phyloP scores from a whole-genome alignment of 1,140 invertebrate genomes.

The Akabosia matsudoensis region DNA sequence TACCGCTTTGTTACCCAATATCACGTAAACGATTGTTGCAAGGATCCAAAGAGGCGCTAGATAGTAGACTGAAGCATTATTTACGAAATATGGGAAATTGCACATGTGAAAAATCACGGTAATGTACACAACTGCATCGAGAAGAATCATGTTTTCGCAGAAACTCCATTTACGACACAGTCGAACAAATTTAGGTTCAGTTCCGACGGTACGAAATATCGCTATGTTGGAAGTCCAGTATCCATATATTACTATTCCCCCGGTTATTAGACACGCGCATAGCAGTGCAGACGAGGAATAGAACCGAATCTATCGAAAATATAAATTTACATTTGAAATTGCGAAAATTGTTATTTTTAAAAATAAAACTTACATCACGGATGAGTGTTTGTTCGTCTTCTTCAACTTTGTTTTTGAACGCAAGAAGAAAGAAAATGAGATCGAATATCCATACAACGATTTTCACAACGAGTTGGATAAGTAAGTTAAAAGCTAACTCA shows the following conservation, averaged over 20 bases:
- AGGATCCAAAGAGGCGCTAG: background rate
- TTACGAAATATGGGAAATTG: background rate
- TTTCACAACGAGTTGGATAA: no score
- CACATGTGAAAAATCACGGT: slow-evolving; percentile 10
- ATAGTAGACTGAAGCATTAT: background rate
- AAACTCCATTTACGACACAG: slow-evolving; percentile 14
- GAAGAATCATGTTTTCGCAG: slow-evolving; percentile 14
- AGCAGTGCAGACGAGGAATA: slow-evolving; percentile 25
- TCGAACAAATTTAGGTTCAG: slow-evolving; percentile 33
- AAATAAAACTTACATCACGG: no score
- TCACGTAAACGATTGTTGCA: background rate
- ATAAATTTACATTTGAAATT: background rate
- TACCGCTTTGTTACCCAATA: background rate
- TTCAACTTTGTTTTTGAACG: no score
- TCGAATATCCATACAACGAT: no score
- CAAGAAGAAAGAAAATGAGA: no score
- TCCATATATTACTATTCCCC: slow-evolving; percentile 21
- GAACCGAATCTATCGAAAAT: slow-evolving; percentile 29
- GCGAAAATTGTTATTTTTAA: no score
- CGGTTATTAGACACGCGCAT: slow-evolving; percentile 2
- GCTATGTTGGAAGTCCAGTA: slow-evolving; percentile 31
- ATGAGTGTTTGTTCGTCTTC: no score
- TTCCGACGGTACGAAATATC: slow-evolving; percentile 31
- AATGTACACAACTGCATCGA: slow-evolving; percentile 26
- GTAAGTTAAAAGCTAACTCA: no score